A percentile compares a stretch with the other conserved stretches of the same genome.
These are phyloP conservation scores for Aplodontia rufa DNA, from an alignment of 2,113 vertebrate genomes.

Conservation along the genomic window DNA sequence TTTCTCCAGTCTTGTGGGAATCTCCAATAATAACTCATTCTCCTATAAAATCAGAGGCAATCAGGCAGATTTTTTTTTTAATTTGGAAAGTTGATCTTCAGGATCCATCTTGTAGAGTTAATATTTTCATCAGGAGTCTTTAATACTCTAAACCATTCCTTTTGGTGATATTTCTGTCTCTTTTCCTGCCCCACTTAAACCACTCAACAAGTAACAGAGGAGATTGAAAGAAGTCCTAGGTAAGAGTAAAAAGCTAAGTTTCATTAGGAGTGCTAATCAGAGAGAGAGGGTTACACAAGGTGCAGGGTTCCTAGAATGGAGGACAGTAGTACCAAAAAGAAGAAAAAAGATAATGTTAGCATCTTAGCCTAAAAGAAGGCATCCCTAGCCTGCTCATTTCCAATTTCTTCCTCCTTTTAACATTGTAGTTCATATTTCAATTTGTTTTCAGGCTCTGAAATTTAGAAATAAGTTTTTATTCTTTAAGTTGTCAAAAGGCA, in stretches of 20 bases:
- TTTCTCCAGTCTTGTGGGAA: neutral
- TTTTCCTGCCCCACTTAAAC: neutral
- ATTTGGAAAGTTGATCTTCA: constrained; percentile 37
- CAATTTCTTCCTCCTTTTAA: neutral
- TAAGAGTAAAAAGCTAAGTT: neutral
- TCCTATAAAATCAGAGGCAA: neutral
- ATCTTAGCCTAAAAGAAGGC: neutral
- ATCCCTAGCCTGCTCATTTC: neutral
- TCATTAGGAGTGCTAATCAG: neutral
- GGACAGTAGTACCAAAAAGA: neutral
- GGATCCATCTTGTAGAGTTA: neutral
- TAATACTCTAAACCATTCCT: constrained; percentile 1
- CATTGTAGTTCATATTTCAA: neutral
- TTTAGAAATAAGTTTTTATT: neutral
- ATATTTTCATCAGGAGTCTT: constrained; percentile 46
- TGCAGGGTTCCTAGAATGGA: neutral
- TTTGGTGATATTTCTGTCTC: neutral
- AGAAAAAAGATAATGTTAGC: too few species aligned
- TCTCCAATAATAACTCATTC: neutral
- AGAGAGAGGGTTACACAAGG: neutral
- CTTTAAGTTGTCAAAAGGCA: constrained; percentile 1
- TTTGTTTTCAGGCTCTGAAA: neutral
- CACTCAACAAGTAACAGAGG: constrained; percentile 34
- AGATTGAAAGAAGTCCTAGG: neutral
- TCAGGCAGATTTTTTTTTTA: neutral